Evolutionary conservation across 2,113 vertebrate genomes (phyloP).

Genomic region (Sclerurus mexicanus): DNA sequence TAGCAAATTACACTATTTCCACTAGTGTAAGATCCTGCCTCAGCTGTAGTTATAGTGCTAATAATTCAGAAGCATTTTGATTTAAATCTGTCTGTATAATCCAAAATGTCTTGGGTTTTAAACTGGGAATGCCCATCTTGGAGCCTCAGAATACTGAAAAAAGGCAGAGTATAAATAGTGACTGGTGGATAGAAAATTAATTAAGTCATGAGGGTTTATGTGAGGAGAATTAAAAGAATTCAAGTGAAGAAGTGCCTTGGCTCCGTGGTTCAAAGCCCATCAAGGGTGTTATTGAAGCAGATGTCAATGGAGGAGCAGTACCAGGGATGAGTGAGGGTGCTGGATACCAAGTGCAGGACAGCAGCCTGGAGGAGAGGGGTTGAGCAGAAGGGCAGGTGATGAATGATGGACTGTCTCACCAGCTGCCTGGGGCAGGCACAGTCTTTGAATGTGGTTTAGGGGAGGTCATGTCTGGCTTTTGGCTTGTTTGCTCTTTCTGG

Average conservation of each 20-base stretch:
- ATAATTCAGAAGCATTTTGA: background rate
- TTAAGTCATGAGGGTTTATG: background rate
- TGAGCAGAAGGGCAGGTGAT: background rate
- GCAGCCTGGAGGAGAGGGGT: background rate
- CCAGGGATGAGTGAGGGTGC: fast-evolving
- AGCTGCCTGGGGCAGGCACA: background rate
- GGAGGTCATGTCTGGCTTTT: background rate
- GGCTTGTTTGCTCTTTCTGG: background rate
- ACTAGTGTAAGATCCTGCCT: background rate
- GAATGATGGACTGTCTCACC: background rate
- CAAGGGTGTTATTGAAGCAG: background rate
- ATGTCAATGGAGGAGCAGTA: background rate
- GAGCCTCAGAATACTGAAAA: background rate
- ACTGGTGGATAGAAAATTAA: background rate
- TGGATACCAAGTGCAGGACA: background rate
- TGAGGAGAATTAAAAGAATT: background rate
- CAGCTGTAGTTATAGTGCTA: background rate
- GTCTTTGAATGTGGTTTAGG: background rate
- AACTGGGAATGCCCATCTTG: background rate
- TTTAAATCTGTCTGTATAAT: background rate
- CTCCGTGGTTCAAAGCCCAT: background rate
- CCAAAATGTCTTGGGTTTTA: background rate
- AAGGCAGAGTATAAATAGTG: background rate
- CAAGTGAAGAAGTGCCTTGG: background rate
- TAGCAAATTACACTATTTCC: background rate